phyloP scores from a whole-genome alignment of 2,888 invertebrate genomes.

The Nomada ferruginata region DNA sequence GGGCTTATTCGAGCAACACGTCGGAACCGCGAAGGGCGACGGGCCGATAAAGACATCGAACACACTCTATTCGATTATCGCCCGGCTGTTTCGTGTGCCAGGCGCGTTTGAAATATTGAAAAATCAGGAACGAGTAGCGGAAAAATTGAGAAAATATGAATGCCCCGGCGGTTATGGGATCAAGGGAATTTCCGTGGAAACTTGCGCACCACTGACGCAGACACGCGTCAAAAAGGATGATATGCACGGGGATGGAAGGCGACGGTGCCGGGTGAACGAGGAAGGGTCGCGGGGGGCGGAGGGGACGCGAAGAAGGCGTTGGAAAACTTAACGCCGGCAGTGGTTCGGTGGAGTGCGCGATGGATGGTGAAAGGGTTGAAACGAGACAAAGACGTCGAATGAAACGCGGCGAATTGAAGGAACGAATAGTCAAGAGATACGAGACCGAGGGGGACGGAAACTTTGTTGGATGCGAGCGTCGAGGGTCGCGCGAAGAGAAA shows the following conservation, averaged over 20 bases:
- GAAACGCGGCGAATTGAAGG: constrained; percentile 1
- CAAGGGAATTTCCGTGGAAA: constrained; percentile 51
- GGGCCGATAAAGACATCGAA: constrained; percentile 13
- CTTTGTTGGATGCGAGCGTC: constrained; percentile 19
- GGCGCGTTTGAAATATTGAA: constrained; percentile 52
- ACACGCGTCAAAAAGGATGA: constrained; percentile 63
- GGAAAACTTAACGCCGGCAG: constrained; percentile 36
- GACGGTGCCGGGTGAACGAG: constrained; percentile 25
- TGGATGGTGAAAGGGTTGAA: constrained; percentile 28
- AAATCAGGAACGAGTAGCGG: constrained; percentile 59
- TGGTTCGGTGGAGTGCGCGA: constrained; percentile 7
- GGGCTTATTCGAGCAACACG: constrained; percentile 2
- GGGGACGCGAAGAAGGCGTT: constrained; percentile 18
- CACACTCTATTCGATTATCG: background rate
- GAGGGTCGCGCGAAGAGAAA: background rate
- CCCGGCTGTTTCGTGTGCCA: constrained; percentile 46
- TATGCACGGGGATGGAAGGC: constrained; percentile 39
- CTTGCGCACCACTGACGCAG: constrained; percentile 60
- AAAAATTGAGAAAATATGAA: constrained; percentile 53
- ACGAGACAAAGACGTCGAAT: constrained; percentile 30
- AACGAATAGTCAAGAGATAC: constrained; percentile 12
- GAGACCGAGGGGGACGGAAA: background rate
- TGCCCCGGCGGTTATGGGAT: constrained; percentile 45
- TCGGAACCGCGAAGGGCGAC: background rate
- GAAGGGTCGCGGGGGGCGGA: background rate